Evolutionary conservation across 2,113 vertebrate species (phyloP).

Genomic region (Motacilla tschutschensis): DNA sequence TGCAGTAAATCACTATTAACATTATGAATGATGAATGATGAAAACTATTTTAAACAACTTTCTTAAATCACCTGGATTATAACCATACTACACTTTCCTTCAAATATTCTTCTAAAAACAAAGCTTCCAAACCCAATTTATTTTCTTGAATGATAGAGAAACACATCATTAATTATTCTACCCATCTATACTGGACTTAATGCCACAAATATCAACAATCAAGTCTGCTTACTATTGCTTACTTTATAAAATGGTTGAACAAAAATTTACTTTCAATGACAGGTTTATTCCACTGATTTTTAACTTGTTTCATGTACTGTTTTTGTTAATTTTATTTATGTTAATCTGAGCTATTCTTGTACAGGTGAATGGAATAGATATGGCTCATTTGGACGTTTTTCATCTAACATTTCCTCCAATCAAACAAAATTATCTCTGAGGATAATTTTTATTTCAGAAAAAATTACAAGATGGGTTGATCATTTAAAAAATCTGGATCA

Average conservation of each 20-base stretch:
- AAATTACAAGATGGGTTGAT: not conserved
- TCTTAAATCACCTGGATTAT: not conserved
- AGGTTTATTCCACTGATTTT: not conserved
- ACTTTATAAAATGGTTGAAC: not conserved
- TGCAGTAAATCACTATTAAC: not conserved
- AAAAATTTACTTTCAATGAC: not conserved
- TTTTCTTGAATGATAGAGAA: not conserved
- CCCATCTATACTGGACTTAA: not conserved
- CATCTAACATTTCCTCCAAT: not conserved
- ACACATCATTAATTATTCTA: not conserved
- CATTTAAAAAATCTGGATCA: not conserved
- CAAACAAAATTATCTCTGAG: not conserved
- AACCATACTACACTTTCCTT: not conserved
- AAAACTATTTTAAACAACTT: not conserved
- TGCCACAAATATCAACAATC: not conserved
- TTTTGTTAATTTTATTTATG: not conserved
- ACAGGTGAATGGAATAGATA: not conserved
- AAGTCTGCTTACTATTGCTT: not conserved
- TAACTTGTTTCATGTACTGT: not conserved
- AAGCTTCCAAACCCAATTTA: not conserved
- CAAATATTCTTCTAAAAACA: not conserved
- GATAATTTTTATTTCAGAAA: not conserved
- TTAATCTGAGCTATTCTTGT: not conserved
- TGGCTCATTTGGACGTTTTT: not conserved
- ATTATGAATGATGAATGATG: not conserved